phyloP scores from a whole-genome alignment of 2,113 vertebrate genomes.

The Sceloporus tristichus region DNA sequence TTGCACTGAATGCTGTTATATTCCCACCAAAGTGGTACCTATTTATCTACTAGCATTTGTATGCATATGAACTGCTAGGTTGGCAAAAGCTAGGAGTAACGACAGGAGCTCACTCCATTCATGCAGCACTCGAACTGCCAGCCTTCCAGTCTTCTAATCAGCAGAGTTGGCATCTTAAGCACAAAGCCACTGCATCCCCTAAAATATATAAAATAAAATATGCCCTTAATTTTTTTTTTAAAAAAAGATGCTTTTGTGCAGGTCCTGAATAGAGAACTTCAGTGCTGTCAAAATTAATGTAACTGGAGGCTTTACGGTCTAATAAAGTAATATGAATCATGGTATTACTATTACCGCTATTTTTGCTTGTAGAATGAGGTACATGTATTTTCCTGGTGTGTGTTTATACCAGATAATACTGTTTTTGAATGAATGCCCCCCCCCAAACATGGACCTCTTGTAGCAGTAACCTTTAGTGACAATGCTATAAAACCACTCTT shows the following conservation, averaged over 20 bases:
- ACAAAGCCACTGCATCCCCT: no score
- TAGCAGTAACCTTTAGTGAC: conserved; percentile 35
- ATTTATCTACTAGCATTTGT: no score
- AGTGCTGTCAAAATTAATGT: not conserved
- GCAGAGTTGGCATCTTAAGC: no score
- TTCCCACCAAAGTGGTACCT: no score
- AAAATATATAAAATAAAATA: not conserved
- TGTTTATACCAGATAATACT: conserved; percentile 42
- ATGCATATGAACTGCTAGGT: no score
- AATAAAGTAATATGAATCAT: conserved; percentile 11
- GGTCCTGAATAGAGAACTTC: conserved; percentile 36
- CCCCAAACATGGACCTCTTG: not conserved
- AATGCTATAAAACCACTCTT: conserved; percentile 24
- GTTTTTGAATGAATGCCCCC: not conserved
- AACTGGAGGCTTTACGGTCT: conserved; percentile 19
- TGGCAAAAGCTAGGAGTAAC: no score
- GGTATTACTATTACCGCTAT: not conserved
- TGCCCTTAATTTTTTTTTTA: not conserved
- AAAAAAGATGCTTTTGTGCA: not conserved
- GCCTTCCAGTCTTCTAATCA: no score
- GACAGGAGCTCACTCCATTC: no score
- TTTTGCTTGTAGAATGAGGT: conserved; percentile 29
- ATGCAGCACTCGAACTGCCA: no score
- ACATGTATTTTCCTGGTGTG: not conserved
- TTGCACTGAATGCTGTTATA: no score